A percentile compares a stretch with the other conserved stretches of the same genome.
phyloP scores from a whole-genome alignment of 2,113 vertebrate species.

The Prinia subflava region DNA sequence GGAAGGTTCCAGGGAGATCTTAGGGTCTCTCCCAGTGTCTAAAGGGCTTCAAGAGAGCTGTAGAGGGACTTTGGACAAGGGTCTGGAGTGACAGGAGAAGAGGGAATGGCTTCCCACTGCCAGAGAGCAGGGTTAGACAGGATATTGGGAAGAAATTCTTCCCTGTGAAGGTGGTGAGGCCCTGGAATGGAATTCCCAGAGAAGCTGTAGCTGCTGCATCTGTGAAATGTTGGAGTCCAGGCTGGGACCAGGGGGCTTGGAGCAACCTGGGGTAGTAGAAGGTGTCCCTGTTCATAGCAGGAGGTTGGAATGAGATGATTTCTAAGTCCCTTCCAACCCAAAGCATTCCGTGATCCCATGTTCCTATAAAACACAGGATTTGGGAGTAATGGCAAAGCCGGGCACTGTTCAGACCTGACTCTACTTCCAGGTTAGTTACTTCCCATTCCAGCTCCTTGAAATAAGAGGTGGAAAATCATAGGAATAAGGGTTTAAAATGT shows the following conservation, averaged over 20 bases:
- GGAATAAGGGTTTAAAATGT: not conserved
- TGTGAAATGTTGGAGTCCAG: not conserved
- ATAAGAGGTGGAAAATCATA: not conserved
- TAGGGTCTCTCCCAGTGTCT: not conserved
- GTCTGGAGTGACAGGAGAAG: accelerated
- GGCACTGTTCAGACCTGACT: not conserved
- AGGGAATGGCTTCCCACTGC: not conserved
- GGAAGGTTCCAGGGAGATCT: not conserved
- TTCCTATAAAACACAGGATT: not conserved
- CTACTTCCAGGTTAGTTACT: not conserved
- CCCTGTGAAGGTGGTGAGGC: not conserved
- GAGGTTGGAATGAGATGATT: accelerated
- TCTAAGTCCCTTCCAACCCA: not conserved
- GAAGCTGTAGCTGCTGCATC: not conserved
- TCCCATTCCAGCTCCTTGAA: not conserved
- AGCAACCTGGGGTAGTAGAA: too few relatives aligned
- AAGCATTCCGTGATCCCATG: not conserved
- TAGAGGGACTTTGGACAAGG: not conserved
- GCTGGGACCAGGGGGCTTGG: accelerated
- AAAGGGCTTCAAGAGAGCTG: not conserved
- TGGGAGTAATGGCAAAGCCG: not conserved
- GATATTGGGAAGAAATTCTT: not conserved
- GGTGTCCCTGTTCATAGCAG: not conserved
- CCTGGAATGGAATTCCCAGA: not conserved
- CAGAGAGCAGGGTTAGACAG: not conserved